Evolutionary conservation across 1,140 invertebrate genomes (phyloP).

Genomic region (Zaprionus camerounensis): DNA sequence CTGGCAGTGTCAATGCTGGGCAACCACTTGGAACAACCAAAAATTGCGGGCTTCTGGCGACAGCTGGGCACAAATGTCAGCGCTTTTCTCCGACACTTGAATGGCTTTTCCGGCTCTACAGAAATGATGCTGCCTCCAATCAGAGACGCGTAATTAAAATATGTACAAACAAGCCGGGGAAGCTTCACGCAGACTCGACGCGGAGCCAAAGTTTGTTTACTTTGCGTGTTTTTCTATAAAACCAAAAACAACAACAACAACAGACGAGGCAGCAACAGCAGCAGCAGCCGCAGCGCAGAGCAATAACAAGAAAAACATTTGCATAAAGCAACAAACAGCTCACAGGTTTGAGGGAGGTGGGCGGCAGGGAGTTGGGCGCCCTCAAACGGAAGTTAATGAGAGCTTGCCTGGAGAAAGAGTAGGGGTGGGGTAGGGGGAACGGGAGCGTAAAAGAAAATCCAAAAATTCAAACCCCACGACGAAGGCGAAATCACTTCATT

Average conservation of each 20-base stretch:
- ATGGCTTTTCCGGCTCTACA: conserved; percentile 7
- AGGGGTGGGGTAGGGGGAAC: background rate
- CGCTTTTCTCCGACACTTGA: conserved; percentile 33
- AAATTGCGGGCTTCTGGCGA: conserved; percentile 53
- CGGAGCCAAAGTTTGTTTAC: conserved; percentile 67
- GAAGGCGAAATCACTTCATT: conserved; percentile 75
- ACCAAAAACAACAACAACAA: conserved; percentile 61
- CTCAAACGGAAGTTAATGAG: conserved; percentile 78
- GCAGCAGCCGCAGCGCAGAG: conserved; percentile 45
- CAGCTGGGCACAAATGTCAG: conserved; percentile 68
- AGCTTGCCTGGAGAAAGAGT: conserved; percentile 10
- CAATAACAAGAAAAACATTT: conserved; percentile 81
- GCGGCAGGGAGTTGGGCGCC: conserved; percentile 21
- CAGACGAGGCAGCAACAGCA: conserved; percentile 18
- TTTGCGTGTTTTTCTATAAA: conserved; percentile 80
- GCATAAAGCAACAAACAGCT: conserved; percentile 79
- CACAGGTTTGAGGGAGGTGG: conserved; percentile 12
- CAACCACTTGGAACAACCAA: conserved; percentile 50
- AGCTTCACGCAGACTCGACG: conserved; percentile 40
- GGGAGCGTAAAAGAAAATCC: conserved; percentile 32
- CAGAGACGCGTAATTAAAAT: conserved; percentile 81
- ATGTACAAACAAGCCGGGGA: conserved; percentile 72
- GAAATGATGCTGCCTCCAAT: conserved; percentile 65
- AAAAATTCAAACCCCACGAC: conserved; percentile 55
- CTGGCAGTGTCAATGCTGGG: conserved; percentile 37